Conservation (phyloP, 2,797 vertebrate genomes). For the Novumbra hubbsi region DNA sequence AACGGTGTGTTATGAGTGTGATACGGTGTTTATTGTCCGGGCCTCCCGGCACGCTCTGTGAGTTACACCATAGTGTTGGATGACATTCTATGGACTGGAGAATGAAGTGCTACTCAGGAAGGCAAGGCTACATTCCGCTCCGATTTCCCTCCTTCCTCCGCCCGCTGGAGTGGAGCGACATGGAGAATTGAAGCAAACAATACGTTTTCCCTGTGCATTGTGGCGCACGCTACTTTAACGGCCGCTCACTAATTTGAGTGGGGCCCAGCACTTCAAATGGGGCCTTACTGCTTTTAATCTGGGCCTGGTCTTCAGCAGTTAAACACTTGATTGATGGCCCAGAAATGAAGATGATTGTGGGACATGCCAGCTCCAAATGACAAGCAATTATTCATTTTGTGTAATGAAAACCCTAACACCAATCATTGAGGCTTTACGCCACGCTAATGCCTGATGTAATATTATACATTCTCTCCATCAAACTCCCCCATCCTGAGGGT, state of each 20-base stretch:
- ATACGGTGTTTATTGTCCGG: slow-evolving; percentile 41
- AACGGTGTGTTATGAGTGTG: slow-evolving; percentile 15
- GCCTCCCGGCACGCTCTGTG: slow-evolving; percentile 31
- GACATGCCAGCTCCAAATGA: slow-evolving; percentile 78
- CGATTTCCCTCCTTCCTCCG: slow-evolving; percentile 43
- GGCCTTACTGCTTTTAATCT: slow-evolving; percentile 62
- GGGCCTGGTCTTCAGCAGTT: slow-evolving; percentile 76
- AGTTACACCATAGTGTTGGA: slow-evolving; percentile 31
- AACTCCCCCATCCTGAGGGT: slow-evolving; percentile 68
- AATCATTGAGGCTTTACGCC: slow-evolving; percentile 76
- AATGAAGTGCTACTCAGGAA: slow-evolving; percentile 58
- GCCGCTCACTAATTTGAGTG: slow-evolving; percentile 52
- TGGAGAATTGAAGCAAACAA: slow-evolving; percentile 74
- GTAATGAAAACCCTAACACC: slow-evolving; percentile 83
- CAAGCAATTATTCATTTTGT: slow-evolving; percentile 82
- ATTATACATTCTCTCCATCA: slow-evolving; percentile 75
- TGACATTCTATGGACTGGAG: slow-evolving; percentile 46
- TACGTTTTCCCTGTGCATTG: slow-evolving; percentile 66
- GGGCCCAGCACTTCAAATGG: slow-evolving; percentile 44
- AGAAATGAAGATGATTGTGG: slow-evolving; percentile 78
- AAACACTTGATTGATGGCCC: slow-evolving; percentile 81
- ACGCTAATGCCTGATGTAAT: slow-evolving; percentile 77
- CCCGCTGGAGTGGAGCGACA: slow-evolving; percentile 46
- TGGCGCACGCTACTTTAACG: slow-evolving; percentile 50
- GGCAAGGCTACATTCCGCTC: slow-evolving; percentile 46